phyloP scores from a whole-genome alignment of 2,888 invertebrate genomes.

The Gymnocheta viridis region DNA sequence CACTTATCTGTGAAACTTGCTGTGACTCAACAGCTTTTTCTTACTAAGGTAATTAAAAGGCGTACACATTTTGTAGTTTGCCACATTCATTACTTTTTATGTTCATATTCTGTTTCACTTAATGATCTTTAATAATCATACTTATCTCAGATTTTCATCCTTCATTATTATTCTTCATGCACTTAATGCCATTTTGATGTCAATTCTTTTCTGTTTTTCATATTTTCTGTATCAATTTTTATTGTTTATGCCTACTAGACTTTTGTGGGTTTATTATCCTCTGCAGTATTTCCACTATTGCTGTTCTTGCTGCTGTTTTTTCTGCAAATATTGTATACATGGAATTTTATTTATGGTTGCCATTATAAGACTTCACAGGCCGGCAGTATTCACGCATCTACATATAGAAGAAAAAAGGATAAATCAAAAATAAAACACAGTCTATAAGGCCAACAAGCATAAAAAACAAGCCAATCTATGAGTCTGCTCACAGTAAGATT shows the following conservation, averaged over 20 bases:
- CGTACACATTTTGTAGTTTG: not conserved
- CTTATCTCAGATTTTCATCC: not conserved
- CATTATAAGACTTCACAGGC: slow-evolving; percentile 44
- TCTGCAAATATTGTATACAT: not conserved
- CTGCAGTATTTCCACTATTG: slow-evolving; percentile 25
- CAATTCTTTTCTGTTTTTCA: not conserved
- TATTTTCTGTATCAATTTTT: not conserved
- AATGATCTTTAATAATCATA: slow-evolving; percentile 7
- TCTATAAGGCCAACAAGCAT: too few relatives aligned
- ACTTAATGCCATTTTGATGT: slow-evolving; percentile 13
- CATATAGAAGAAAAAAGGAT: not conserved
- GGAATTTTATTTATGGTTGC: slow-evolving; percentile 46
- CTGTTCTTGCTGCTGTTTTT: slow-evolving; percentile 23
- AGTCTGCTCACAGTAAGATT: not conserved
- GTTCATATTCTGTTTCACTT: not conserved
- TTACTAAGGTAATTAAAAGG: not conserved
- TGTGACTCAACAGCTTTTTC: not conserved
- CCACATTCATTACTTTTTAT: not conserved
- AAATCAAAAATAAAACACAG: slow-evolving; percentile 30
- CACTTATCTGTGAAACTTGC: too few relatives aligned
- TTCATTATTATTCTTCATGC: not conserved
- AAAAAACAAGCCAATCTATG: slow-evolving; percentile 1
- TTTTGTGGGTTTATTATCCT: slow-evolving; percentile 39
- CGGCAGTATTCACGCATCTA: not conserved
- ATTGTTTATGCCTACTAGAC: slow-evolving; percentile 22